These are phyloP conservation scores for Lasioglossum baleicum DNA, from an alignment of 1,140 invertebrate genomes.

Conservation along the genomic window DNA sequence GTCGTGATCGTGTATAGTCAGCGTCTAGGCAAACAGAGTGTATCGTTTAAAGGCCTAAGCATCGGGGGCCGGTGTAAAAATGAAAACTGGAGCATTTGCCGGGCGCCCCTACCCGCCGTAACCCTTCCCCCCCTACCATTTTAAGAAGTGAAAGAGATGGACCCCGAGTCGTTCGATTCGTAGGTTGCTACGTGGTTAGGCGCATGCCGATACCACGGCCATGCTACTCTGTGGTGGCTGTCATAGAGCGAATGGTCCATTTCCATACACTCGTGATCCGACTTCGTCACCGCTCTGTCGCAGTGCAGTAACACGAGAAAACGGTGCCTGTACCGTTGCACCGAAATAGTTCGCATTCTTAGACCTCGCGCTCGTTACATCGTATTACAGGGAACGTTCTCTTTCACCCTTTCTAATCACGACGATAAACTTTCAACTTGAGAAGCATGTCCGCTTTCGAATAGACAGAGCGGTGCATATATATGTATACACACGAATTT, in stretches of 20 bases:
- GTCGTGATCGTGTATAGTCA: constrained; percentile 22
- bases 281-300: constrained; percentile 35
- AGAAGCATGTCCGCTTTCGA: background rate
- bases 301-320: constrained; percentile 48
- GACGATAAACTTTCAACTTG: constrained; percentile 28
- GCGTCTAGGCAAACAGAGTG: constrained; percentile 27
- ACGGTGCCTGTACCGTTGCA: constrained; percentile 39
- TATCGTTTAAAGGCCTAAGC: constrained; percentile 52
- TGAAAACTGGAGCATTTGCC: constrained; percentile 68
- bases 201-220: constrained; percentile 58
- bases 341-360: constrained; percentile 44
- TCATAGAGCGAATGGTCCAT: constrained; percentile 65
- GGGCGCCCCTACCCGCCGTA: constrained; percentile 52
- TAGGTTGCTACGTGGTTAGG: constrained; percentile 62
- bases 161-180: constrained; percentile 57
- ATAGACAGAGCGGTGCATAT: background rate
- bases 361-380: constrained; percentile 25
- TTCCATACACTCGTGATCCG: constrained; percentile 59
- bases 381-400: constrained; percentile 18
- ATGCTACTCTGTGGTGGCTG: constrained; percentile 50
- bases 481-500: no score
- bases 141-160: constrained; percentile 71
- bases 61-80: constrained; percentile 58
- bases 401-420: constrained; percentile 43
- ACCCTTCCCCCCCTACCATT: constrained; percentile 49